phyloP scores from a whole-genome alignment of 1,140 invertebrate genomes.

The Whitmania pigra region DNA sequence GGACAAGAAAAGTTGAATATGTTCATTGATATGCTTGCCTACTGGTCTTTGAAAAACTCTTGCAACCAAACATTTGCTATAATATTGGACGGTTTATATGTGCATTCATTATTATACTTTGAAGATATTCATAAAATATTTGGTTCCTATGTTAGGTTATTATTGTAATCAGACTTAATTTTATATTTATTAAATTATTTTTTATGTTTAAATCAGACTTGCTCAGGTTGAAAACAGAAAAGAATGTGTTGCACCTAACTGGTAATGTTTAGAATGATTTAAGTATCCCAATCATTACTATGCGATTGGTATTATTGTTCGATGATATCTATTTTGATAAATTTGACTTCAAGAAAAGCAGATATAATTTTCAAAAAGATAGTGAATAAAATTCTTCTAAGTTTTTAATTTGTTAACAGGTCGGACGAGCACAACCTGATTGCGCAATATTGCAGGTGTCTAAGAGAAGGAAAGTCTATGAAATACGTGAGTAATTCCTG shows the following conservation, averaged over 20 bases:
- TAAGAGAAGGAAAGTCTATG: not conserved
- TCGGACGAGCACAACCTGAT: slow-evolving; percentile 2
- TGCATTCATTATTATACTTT: not conserved
- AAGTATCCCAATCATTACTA: not conserved
- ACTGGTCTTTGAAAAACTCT: no score
- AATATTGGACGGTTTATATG: no score
- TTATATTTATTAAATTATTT: not conserved
- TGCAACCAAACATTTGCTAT: no score
- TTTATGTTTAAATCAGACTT: not conserved
- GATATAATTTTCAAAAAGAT: not conserved
- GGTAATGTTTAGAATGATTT: not conserved
- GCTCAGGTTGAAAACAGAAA: not conserved
- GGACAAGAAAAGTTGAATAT: no score
- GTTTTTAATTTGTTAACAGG: not conserved
- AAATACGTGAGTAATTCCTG: not conserved
- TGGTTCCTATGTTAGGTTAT: not conserved
- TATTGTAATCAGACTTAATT: not conserved
- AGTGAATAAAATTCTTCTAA: not conserved
- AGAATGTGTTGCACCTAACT: not conserved
- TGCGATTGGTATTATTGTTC: not conserved
- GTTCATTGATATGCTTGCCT: no score
- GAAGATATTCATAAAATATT: slow-evolving; percentile 2
- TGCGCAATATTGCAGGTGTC: not conserved
- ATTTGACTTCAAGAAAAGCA: not conserved
- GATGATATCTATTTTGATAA: not conserved